These are phyloP conservation scores for Hydropsyche betteni DNA, from an alignment of 2,888 invertebrate genomes.

Conservation along the genomic window DNA sequence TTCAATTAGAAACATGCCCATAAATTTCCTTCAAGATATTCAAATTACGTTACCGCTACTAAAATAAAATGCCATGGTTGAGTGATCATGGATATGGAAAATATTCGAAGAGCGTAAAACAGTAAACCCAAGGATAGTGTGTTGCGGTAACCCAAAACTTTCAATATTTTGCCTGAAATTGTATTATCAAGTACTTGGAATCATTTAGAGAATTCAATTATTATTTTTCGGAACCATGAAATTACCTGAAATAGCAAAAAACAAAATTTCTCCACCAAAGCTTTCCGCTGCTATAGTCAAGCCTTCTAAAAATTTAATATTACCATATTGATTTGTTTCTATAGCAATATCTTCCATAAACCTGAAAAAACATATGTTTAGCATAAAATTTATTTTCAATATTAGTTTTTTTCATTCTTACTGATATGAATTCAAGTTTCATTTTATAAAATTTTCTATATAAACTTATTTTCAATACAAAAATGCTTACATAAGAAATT, in stretches of 20 bases:
- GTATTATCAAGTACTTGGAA: too few species aligned
- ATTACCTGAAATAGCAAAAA: constrained; percentile 76
- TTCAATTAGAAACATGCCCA: not conserved
- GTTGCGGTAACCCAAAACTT: constrained; percentile 79
- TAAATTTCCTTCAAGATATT: not conserved
- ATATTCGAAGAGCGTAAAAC: constrained; percentile 78
- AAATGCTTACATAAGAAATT: too few species aligned
- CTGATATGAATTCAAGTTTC: too few species aligned
- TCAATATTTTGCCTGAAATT: constrained; percentile 76
- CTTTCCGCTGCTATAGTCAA: constrained; percentile 82
- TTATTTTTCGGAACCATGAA: not conserved
- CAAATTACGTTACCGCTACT: constrained; percentile 67
- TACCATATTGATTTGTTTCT: constrained; percentile 67
- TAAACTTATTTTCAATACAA: too few species aligned
- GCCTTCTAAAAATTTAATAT: constrained; percentile 83
- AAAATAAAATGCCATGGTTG: constrained; percentile 85
- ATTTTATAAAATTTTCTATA: too few species aligned
- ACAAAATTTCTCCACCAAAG: constrained; percentile 79
- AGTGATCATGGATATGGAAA: constrained; percentile 77
- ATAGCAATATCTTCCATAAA: constrained; percentile 80
- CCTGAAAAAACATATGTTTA: constrained; percentile 59
- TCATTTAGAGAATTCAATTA: too few species aligned
- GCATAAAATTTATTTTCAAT: not conserved
- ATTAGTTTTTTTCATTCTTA: not conserved
- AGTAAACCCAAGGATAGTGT: constrained; percentile 81